A percentile compares a stretch with the other conserved stretches of the same genome.
phyloP scores from a whole-genome alignment of 37 sponge, comb jelly and placozoan species.

The Lycopodina hypogea region DNA sequence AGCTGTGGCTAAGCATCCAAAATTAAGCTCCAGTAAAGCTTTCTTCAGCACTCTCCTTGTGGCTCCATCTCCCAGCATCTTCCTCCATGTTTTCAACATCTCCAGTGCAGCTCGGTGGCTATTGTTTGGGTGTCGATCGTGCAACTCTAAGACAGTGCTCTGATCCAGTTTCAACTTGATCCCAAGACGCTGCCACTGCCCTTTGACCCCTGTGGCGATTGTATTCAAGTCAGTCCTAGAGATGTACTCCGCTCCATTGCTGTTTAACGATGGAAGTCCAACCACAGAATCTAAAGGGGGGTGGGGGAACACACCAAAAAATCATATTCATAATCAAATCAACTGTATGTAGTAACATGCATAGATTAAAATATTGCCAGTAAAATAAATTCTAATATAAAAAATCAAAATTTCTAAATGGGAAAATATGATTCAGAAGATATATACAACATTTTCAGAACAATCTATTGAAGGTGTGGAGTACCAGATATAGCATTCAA shows the following conservation, averaged over 20 bases:
- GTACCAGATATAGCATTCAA: too few relatives aligned
- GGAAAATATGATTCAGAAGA: too few relatives aligned
- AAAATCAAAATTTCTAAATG: too few relatives aligned
- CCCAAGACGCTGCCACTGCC: conserved; percentile 44
- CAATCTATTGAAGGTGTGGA: too few relatives aligned
- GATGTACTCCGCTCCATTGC: conserved; percentile 15
- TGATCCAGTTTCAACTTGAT: conserved; percentile 33
- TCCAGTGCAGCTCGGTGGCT: conserved; percentile 16
- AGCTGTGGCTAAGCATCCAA: conserved; percentile 24
- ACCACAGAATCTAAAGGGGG: too few relatives aligned
- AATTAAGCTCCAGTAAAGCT: conserved; percentile 20
- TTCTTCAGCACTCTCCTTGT: conserved; percentile 37
- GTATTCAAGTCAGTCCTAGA: conserved; percentile 8
- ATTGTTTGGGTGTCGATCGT: conserved; percentile 4
- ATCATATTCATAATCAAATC: too few relatives aligned
- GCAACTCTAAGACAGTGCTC: conserved; percentile 3
- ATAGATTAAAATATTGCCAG: too few relatives aligned
- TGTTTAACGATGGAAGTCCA: too few relatives aligned
- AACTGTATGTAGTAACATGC: too few relatives aligned
- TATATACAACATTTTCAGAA: too few relatives aligned
- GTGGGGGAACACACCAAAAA: too few relatives aligned
- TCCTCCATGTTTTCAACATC: conserved; percentile 43
- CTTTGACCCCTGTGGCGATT: conserved; percentile 23
- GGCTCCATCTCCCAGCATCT: conserved; percentile 14
- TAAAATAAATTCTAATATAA: too few relatives aligned